Percentiles rank a stretch among this genome's conserved stretches.
Evolutionary conservation across 1,140 invertebrate genomes (phyloP).

Genomic region (Drosophila virilis): DNA sequence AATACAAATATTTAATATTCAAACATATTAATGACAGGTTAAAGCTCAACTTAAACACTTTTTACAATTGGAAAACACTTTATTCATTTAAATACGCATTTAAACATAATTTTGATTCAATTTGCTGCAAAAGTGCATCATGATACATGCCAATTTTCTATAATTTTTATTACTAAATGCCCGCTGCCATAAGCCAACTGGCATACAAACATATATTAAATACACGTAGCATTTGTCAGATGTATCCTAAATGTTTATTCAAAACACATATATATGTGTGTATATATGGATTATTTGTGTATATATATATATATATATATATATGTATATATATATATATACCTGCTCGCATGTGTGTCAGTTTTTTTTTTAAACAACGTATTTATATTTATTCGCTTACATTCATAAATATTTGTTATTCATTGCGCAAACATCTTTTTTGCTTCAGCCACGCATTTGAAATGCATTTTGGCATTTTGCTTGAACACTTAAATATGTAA

Average conservation of each 20-base stretch:
- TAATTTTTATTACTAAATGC: conserved; percentile 30
- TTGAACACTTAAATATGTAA: conserved; percentile 77
- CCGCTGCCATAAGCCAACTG: conserved; percentile 4
- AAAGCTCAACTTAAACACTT: background rate
- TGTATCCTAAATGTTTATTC: conserved; percentile 21
- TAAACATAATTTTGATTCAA: conserved; percentile 65
- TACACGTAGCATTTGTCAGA: conserved; percentile 28
- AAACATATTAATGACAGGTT: background rate
- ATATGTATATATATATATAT: conserved; percentile 11
- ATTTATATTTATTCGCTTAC: conserved; percentile 32
- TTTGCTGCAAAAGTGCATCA: conserved; percentile 46
- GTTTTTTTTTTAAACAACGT: conserved; percentile 14
- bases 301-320: conserved; percentile 23
- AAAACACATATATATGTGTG: conserved; percentile 20
- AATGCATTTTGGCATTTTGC: conserved; percentile 73
- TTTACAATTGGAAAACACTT: conserved; percentile 48
- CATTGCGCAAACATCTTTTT: conserved; percentile 30
- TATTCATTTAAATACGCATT: conserved; percentile 56
- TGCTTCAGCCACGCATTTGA: conserved; percentile 61
- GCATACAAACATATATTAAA: conserved; percentile 31
- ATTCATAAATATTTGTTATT: conserved; percentile 35
- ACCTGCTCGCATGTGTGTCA: background rate
- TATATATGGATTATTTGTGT: conserved; percentile 6
- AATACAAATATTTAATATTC: background rate
- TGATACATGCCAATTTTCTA: conserved; percentile 56